Percentiles rank a stretch among this genome's conserved stretches.
phyloP scores from a whole-genome alignment of 2,888 invertebrate genomes.

The Drosophila macrospina region DNA sequence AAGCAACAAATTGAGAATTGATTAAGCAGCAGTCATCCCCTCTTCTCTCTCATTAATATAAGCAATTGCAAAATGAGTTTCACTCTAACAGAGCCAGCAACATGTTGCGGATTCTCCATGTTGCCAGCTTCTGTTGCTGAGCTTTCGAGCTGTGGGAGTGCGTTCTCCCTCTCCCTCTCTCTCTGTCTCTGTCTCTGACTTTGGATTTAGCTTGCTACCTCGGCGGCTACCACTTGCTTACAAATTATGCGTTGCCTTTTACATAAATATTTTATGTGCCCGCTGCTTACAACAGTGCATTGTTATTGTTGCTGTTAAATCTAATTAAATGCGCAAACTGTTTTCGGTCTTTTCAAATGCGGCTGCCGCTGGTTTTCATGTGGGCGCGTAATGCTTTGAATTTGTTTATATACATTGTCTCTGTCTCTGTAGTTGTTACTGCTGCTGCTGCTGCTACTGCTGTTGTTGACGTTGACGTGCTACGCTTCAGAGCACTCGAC shows the following conservation, averaged over 20 bases:
- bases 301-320: slow-evolving; percentile 41
- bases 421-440: slow-evolving; percentile 28
- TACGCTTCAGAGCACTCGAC: slow-evolving; percentile 72
- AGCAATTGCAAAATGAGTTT: slow-evolving; percentile 43
- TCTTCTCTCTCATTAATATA: slow-evolving; percentile 37
- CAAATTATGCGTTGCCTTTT: slow-evolving; percentile 69
- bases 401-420: slow-evolving; percentile 74
- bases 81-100: slow-evolving; percentile 42
- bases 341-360: slow-evolving; percentile 58
- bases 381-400: slow-evolving; percentile 71
- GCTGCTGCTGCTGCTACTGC: slow-evolving; percentile 24
- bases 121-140: slow-evolving; percentile 40
- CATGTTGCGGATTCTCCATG: slow-evolving; percentile 51
- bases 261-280: slow-evolving; percentile 63
- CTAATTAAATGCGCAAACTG: slow-evolving; percentile 76
- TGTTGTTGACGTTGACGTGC: slow-evolving; percentile 42
- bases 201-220: slow-evolving; percentile 25
- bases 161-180: slow-evolving; percentile 13
- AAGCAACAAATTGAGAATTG: slow-evolving; percentile 62
- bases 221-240: slow-evolving; percentile 54
- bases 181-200: slow-evolving; percentile 2
- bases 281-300: slow-evolving; percentile 51
- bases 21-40: slow-evolving; percentile 33
- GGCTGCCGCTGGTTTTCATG: slow-evolving; percentile 62
- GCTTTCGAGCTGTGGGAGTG: slow-evolving; percentile 31